Evolutionary conservation across 2,888 invertebrate species (phyloP).

Genomic region (Drosophila bunnanda): DNA sequence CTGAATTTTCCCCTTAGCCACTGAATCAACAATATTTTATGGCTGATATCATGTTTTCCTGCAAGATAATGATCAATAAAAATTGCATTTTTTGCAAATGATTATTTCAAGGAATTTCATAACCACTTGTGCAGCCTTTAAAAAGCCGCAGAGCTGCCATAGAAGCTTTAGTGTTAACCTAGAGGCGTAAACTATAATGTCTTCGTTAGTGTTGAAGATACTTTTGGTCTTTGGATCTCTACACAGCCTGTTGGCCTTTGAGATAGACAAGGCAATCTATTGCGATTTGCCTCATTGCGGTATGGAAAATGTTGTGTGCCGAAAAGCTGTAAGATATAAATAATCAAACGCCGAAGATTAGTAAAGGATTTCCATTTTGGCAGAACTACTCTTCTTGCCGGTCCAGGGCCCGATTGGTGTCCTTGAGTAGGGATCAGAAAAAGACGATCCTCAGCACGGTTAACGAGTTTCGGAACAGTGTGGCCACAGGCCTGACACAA

Average conservation of each 20-base stretch:
- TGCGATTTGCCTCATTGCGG: conserved; percentile 45
- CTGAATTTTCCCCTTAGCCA: neutral
- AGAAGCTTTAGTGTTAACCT: neutral
- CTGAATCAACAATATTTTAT: neutral
- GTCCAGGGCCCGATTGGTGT: neutral
- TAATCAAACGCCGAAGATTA: neutral
- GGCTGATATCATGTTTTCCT: neutral
- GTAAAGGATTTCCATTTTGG: neutral
- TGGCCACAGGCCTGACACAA: neutral
- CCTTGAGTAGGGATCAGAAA: neutral
- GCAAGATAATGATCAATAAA: neutral
- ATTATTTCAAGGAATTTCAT: neutral
- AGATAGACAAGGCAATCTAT: conserved; percentile 10
- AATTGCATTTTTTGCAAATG: neutral
- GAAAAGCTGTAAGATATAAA: conserved; percentile 22
- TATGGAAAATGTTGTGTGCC: conserved; percentile 43
- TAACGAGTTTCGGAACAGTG: neutral
- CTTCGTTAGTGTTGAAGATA: neutral
- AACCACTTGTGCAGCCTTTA: neutral
- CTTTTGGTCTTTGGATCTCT: neutral
- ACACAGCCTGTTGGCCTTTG: neutral
- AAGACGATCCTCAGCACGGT: neutral
- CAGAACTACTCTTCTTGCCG: conserved; percentile 25
- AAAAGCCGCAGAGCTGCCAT: neutral
- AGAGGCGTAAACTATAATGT: neutral